These are phyloP conservation scores for Trichogramma pretiosum DNA, from an alignment of 1,140 invertebrate species.

Conservation along the genomic window DNA sequence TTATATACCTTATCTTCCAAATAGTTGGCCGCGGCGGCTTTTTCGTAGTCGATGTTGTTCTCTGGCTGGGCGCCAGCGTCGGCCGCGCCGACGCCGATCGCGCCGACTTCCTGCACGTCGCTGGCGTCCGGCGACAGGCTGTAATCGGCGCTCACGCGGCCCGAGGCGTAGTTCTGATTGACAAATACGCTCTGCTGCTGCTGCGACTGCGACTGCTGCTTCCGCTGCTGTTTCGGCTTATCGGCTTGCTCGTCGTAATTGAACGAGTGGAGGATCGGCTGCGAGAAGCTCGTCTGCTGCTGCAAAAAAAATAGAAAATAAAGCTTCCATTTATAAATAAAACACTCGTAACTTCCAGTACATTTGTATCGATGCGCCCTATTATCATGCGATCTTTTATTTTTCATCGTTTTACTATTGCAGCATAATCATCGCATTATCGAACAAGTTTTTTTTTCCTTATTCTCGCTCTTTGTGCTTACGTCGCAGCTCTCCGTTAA, in stretches of 20 bases:
- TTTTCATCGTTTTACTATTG: too few species aligned
- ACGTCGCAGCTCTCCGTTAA: too few species aligned
- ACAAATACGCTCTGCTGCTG: constrained; percentile 25
- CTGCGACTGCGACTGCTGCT: too few species aligned
- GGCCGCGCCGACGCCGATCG: constrained; percentile 7
- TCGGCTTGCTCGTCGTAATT: constrained; percentile 47
- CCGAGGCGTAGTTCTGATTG: constrained; percentile 29
- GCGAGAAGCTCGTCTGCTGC: constrained; percentile 32
- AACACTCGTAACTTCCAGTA: too few species aligned
- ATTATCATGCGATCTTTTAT: too few species aligned
- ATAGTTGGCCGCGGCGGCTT: constrained; percentile 18
- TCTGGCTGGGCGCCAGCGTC: constrained; percentile 26
- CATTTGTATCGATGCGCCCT: too few species aligned
- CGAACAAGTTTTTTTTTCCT: too few species aligned
- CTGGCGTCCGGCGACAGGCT: constrained; percentile 27
- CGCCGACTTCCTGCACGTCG: too few species aligned
- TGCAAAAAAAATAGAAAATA: not conserved
- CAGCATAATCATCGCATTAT: too few species aligned
- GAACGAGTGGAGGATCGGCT: constrained; percentile 46
- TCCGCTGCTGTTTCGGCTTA: too few species aligned
- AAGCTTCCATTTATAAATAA: not conserved
- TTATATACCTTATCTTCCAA: too few species aligned
- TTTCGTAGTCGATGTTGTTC: constrained; percentile 35
- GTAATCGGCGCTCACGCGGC: constrained; percentile 32
- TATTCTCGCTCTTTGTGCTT: too few species aligned